Evolutionary conservation across 1,140 invertebrate species (phyloP), one percentile per base, ranked within the genome.

Genomic region (Diplogasteroides magnus): DNA sequence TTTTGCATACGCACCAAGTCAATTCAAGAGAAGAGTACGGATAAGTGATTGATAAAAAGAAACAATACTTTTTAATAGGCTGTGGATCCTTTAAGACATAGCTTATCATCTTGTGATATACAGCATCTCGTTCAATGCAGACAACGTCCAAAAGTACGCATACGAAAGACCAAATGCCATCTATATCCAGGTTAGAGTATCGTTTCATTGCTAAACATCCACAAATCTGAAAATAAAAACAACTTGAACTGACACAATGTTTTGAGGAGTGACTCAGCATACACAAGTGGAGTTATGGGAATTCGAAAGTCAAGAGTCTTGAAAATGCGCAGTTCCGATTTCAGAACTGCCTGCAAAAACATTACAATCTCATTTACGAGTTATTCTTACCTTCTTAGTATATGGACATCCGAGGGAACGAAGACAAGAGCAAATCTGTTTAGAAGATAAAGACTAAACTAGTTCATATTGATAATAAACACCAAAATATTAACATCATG

Each of bases 311-410:
- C 25, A 61, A 61, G 11, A 29, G 28, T 23, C 59, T 61, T 61
- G 11, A 61, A 29, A n/a, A 61, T 11, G 23, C 59, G 59, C 11
- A 61, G 6, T 61, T 61, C 59, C 11, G 59, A 61, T n/a, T 61
- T 61, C 25, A 61, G 23, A 13, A 61, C 23, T 25, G 59, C 59
- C 59, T 29, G 25, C 37, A 48, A 48, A 48, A 48, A 48, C 6
- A 11, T 11, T 48, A 48, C 6, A 48, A 19, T 11, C 19, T 48
- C 6, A 48, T 19, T 19, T 11, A 6, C 37, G 37, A 48, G 19
- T 6, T 11, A 48, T 11, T 11, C 37, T 48, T 11, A 48, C 37
- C 37, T 6, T 11, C 37, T 48, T 48, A 48, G 37, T 48, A 19
- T 48, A 48, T 19, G 37, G 37, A 11, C 6, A 11, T 48, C 37